Evolutionary conservation across 2,797 vertebrate species (phyloP).

Genomic region (Aulostomus chinensis): DNA sequence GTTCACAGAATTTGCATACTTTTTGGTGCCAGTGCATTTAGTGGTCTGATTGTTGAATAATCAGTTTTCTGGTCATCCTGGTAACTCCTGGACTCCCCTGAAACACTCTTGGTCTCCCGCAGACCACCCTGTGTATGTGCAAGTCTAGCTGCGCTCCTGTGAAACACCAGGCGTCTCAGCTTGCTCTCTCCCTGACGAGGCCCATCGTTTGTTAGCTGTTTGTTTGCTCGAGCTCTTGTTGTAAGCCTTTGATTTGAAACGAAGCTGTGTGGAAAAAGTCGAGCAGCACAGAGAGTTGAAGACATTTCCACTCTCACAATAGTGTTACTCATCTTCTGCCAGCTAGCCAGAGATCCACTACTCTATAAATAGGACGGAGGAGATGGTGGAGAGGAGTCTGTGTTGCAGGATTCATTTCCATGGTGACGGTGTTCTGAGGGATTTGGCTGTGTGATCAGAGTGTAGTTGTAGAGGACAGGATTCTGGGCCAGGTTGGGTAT

Average conservation of each 20-base stretch:
- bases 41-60: too few relatives aligned
- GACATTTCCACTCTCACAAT: conserved; percentile 59
- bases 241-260: conserved; percentile 52
- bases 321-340: conserved; percentile 58
- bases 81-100: too few relatives aligned
- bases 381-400: conserved; percentile 55
- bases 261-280: conserved; percentile 20
- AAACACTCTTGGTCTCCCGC: too few relatives aligned
- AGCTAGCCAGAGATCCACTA: conserved; percentile 33
- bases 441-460: conserved; percentile 19
- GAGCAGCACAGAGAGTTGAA: conserved; percentile 18
- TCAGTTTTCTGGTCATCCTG: too few relatives aligned
- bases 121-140: too few relatives aligned
- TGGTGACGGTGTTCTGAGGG: conserved; percentile 52
- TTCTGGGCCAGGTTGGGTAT: conserved; percentile 16
- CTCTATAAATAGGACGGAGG: conserved; percentile 69
- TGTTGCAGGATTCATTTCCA: conserved; percentile 66
- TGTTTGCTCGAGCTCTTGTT: conserved; percentile 21
- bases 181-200: too few relatives aligned
- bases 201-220: conserved; percentile 48
- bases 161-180: too few relatives aligned
- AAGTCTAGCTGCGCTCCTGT: neutral
- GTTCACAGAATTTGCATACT: too few relatives aligned
- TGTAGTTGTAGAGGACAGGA: conserved; percentile 9
- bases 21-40: too few relatives aligned